Percentiles rank a stretch among this genome's conserved stretches.
phyloP scores from a whole-genome alignment of 1,140 invertebrate species.

The Eufriesea mexicana region DNA sequence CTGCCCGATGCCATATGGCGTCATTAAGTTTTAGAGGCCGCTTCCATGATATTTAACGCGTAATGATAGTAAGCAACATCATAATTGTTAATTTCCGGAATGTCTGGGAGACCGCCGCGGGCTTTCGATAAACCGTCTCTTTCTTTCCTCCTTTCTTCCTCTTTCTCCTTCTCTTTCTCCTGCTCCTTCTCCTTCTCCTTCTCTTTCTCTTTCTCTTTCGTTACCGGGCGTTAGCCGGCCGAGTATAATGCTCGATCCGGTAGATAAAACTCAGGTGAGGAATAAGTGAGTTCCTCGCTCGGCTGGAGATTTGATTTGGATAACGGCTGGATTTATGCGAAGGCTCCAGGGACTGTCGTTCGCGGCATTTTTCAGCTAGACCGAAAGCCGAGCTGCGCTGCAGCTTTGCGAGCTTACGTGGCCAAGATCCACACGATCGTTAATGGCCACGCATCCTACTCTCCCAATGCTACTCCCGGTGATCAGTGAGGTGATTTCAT shows the following conservation, averaged over 20 bases:
- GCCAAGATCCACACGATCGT: neutral
- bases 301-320: conserved; percentile 33
- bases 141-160: neutral
- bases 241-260: conserved; percentile 12
- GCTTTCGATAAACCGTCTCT: conserved; percentile 5
- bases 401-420: neutral
- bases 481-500: too few relatives aligned
- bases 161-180: too few relatives aligned
- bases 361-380: neutral
- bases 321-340: conserved; percentile 22
- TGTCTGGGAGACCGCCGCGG: conserved; percentile 6
- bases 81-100: conserved; percentile 45
- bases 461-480: too few relatives aligned
- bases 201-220: neutral
- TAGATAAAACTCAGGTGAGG: conserved; percentile 23
- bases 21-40: conserved; percentile 24
- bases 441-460: too few relatives aligned
- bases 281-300: conserved; percentile 19
- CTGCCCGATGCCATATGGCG: conserved; percentile 5
- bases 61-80: conserved; percentile 26
- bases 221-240: neutral
- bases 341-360: conserved; percentile 7
- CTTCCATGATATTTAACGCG: conserved; percentile 31
- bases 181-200: neutral
- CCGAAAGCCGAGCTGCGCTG: neutral